Conservation (phyloP, 1,140 invertebrate species). For the Heliconius congener region DNA sequence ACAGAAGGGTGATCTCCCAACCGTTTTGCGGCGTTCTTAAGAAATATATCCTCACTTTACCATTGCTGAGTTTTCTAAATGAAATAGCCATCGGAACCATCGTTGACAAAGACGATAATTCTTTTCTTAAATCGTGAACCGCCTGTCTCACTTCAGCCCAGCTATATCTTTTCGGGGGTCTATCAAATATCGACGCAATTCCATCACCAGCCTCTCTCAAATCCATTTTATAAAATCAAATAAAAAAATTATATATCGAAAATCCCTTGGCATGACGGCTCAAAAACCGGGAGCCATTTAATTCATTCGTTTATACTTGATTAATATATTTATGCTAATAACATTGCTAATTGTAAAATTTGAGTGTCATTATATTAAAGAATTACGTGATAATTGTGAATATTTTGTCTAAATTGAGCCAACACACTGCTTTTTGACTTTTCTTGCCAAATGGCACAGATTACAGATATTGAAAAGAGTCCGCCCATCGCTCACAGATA, state of each 20-base stretch:
- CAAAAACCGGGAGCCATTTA: constrained; percentile 45
- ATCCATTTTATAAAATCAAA: constrained; percentile 71
- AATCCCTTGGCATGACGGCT: constrained; percentile 51
- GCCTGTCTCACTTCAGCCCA: constrained; percentile 92
- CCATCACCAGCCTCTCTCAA: constrained; percentile 73
- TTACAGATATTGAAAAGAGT: constrained; percentile 37
- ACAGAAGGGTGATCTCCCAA: constrained; percentile 94
- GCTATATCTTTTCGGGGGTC: constrained; percentile 77
- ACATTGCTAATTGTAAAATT: constrained; percentile 52
- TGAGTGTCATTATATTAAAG: constrained; percentile 56
- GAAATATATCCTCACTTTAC: constrained; percentile 93
- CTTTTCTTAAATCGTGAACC: constrained; percentile 90
- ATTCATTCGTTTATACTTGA: constrained; percentile 34
- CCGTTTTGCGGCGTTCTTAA: constrained; percentile 91
- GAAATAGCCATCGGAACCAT: constrained; percentile 90
- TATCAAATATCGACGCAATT: constrained; percentile 60
- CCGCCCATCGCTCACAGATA: constrained; percentile 42
- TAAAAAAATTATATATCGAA: constrained; percentile 46
- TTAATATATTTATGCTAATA: constrained; percentile 63
- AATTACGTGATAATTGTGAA: constrained; percentile 55
- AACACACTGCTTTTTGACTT: constrained; percentile 73
- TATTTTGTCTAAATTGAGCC: constrained; percentile 64
- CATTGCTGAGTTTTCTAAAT: constrained; percentile 89
- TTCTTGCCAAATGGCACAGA: constrained; percentile 62
- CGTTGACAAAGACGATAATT: constrained; percentile 88